Evolutionary conservation across 2,888 invertebrate species (phyloP).

Genomic region (Rambutsinella grinnellia): DNA sequence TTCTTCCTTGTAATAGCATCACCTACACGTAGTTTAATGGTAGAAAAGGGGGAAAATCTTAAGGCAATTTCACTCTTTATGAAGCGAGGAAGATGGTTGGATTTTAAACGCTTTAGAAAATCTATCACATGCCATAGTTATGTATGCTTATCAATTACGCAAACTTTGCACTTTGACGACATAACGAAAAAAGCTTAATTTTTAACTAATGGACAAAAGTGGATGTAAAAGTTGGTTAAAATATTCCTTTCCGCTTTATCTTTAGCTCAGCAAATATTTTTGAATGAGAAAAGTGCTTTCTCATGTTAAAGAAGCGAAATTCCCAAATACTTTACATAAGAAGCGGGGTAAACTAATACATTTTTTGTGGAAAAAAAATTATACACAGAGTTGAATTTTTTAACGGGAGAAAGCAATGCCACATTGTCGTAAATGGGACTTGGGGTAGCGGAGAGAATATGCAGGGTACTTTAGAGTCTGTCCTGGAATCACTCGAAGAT

Average conservation of each 20-base stretch:
- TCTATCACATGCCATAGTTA: no score
- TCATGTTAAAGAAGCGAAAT: slow-evolving; percentile 4
- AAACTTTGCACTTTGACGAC: not conserved
- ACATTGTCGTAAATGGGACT: slow-evolving; percentile 59
- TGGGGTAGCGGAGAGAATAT: slow-evolving; percentile 60
- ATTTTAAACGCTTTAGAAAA: not conserved
- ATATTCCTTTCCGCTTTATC: no score
- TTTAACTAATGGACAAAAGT: no score
- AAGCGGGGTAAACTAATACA: not conserved
- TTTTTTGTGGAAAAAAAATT: not conserved
- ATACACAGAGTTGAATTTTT: slow-evolving; percentile 55
- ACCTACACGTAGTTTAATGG: no score
- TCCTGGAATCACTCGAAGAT: slow-evolving; percentile 45
- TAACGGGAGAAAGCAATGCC: slow-evolving; percentile 47
- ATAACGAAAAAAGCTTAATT: no score
- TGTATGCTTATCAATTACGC: no score
- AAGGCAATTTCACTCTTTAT: no score
- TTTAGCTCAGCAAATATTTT: not conserved
- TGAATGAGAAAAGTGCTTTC: not conserved
- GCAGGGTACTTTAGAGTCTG: slow-evolving; percentile 59
- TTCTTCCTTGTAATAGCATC: not conserved
- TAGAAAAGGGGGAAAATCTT: no score
- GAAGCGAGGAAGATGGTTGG: not conserved
- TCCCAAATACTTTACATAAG: no score
- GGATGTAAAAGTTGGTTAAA: no score